These are phyloP conservation scores for Apotomis betuletana DNA, from an alignment of 2,888 invertebrate species.

Conservation along the genomic window DNA sequence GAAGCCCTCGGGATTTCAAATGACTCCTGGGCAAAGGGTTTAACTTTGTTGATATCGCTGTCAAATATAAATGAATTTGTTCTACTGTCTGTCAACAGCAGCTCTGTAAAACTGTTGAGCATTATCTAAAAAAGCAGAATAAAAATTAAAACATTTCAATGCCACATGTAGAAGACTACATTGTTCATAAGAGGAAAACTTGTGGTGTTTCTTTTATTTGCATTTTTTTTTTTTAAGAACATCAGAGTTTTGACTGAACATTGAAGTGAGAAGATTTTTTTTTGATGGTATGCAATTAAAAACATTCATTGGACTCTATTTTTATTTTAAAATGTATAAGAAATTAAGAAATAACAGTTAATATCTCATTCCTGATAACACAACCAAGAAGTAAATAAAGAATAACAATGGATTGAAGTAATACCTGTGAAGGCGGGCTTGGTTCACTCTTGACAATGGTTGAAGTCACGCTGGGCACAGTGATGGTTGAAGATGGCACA, in stretches of 20 bases:
- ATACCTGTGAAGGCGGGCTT: conserved; percentile 52
- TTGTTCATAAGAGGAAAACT: no score
- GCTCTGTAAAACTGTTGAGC: conserved; percentile 64
- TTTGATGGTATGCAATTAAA: no score
- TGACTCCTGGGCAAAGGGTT: conserved; percentile 55
- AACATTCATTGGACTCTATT: no score
- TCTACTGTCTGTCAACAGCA: conserved; percentile 61
- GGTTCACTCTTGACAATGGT: conserved; percentile 52
- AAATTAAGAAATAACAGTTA: no score
- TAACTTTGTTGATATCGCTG: conserved; percentile 55
- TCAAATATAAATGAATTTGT: conserved; percentile 60
- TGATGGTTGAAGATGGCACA: conserved; percentile 49
- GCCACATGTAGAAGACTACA: no score
- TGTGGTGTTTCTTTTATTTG: no score
- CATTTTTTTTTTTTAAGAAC: no score
- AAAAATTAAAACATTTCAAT: not conserved
- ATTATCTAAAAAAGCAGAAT: conserved; percentile 58
- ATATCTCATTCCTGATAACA: no score
- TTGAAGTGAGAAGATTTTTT: no score
- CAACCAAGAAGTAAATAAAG: not conserved
- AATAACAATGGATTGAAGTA: conserved; percentile 11
- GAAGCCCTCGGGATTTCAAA: conserved; percentile 56
- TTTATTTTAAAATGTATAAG: no score
- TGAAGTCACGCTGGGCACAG: conserved; percentile 45
- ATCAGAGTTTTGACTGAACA: no score